phyloP scores from a whole-genome alignment of 2,113 vertebrate genomes.

The Camelus dromedarius region DNA sequence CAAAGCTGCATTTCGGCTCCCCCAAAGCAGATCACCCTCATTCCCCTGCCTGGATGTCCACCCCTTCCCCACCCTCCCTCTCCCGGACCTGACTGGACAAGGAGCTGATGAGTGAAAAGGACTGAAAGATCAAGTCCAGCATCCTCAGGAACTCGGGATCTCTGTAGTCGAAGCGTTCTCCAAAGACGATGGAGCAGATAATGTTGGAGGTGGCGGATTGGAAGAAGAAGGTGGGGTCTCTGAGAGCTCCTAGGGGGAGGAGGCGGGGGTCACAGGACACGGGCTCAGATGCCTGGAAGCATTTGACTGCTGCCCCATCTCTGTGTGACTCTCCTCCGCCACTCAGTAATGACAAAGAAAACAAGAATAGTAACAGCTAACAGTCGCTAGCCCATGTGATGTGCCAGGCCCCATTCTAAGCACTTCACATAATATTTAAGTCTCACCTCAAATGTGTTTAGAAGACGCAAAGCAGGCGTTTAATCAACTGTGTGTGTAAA shows the following conservation, averaged over 20 bases:
- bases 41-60: fast-evolving
- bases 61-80: neutral
- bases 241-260: constrained; percentile 76
- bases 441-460: neutral
- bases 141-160: constrained; percentile 86
- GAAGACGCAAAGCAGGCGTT: neutral
- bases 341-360: neutral
- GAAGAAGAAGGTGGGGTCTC: constrained; percentile 85
- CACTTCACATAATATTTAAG: neutral
- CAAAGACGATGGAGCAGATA: constrained; percentile 90
- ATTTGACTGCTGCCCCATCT: too few relatives aligned
- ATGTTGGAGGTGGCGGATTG: constrained; percentile 88
- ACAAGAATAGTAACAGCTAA: too few relatives aligned
- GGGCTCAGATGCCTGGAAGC: neutral
- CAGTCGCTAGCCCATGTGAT: fast-evolving
- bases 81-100: constrained; percentile 74
- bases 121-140: constrained; percentile 69
- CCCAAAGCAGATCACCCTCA: neutral
- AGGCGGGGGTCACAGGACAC: neutral
- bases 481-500: neutral
- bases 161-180: constrained; percentile 87
- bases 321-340: neutral
- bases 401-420: neutral
- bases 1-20: neutral
- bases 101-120: constrained; percentile 69